Evolutionary conservation across 1,140 invertebrate species (phyloP), one percentile per base, ranked within the genome.

Genomic region (Drosophila teissieri): DNA sequence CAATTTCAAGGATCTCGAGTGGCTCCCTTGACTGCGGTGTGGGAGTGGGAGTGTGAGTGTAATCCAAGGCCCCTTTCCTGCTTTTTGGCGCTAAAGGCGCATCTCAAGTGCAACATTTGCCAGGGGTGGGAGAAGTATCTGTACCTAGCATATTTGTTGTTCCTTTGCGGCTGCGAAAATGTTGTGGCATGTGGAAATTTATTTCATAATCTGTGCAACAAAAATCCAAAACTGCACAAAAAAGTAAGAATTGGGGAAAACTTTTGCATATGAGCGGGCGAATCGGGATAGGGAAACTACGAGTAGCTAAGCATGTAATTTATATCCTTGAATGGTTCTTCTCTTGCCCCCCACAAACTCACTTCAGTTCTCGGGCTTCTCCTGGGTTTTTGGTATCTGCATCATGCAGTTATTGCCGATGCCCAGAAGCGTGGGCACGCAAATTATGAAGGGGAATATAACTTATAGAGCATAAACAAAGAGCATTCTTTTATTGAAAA

Each of bases 161-260:
- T 75, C 58, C 42, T 61, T 60, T 80, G 85, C 60, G 80, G 60
- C 65, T 84, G 80, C 68, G 58, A 70, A 78, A 89, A 78, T 89
- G 76, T 84, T 89, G 77, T 84, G 80, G 82, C 82, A 86, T 85
- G 78, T 85, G 78, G 65, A 89, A 89, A 89, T 89, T 89, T 89
- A 89, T 89, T 89, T 89, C 84, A 89, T 89, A 78, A 78, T 77
- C 74, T 78, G 36, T 63, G 49, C 44, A 68, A 73, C 54, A 58
- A 46, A 48, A 53, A 31, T 15, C 62, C 39, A 62, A 58, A 10
- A 17, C n/a, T 11, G 48, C 48, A 51, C 1, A 11, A 34, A 61
- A 49, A 55, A 31, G 31, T 15, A 37, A 34, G 24, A 77, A 55
- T 49, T 37, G 39, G 58, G 37, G 45, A 40, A 65, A 68, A 78